Conservation (phyloP, 2,888 invertebrate genomes). For the Luperina testacea region DNA sequence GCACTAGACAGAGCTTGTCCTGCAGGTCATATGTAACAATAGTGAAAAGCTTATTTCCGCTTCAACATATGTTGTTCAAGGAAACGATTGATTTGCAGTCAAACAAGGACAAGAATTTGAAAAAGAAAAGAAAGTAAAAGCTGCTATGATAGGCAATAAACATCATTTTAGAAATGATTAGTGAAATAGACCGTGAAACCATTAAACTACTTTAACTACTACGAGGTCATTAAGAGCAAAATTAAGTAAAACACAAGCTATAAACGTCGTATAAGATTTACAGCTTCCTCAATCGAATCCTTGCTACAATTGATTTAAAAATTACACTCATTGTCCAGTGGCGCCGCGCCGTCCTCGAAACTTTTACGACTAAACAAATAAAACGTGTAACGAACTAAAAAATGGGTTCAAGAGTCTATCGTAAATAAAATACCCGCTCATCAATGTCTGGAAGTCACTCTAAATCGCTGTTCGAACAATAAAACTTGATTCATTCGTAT, state of each 20-base stretch:
- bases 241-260: slow-evolving; percentile 37
- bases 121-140: not conserved
- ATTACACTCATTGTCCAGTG: slow-evolving; percentile 67
- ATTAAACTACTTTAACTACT: slow-evolving; percentile 26
- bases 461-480: slow-evolving; percentile 79
- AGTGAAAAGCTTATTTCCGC: not conserved
- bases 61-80: not conserved
- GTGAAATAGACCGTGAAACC: slow-evolving; percentile 12
- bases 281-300: slow-evolving; percentile 50
- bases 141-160: not conserved
- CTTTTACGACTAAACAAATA: slow-evolving; percentile 75
- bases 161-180: not conserved
- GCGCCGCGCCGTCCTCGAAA: slow-evolving; percentile 73
- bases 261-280: slow-evolving; percentile 59
- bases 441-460: slow-evolving; percentile 81
- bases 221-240: slow-evolving; percentile 48
- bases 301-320: slow-evolving; percentile 65
- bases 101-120: not conserved
- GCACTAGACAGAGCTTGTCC: not conserved
- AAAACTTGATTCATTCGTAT: slow-evolving; percentile 83
- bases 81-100: not conserved
- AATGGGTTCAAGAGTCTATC: slow-evolving; percentile 83
- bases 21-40: not conserved
- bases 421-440: slow-evolving; percentile 80
- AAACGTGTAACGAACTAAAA: slow-evolving; percentile 77